Base-by-base conservation (phyloP, 1,140 invertebrate species). In the Protaetia brevitarsis region DNA sequence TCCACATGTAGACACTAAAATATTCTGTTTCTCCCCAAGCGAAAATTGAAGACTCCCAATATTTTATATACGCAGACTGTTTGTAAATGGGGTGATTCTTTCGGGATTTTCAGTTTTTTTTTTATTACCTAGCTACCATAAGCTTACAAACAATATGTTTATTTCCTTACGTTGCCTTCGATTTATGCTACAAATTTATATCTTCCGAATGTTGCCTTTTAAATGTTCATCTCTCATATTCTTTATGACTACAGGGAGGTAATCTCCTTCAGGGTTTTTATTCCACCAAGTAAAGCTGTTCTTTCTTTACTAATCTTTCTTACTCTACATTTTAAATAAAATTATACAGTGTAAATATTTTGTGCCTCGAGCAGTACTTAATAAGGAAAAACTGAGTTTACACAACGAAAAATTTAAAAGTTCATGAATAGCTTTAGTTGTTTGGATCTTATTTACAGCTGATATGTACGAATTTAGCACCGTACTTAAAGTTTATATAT, bases 381-480 rank as follows among this genome's bases (percentile, higher is more conserved):
- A n/a, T n/a, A n/a, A n/a, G n/a, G 11, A 16, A 51, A 51, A 51
- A 23, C 19, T 51, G 6, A 8, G 41, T 5, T 21, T 51, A 51
- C 19, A 23, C 41, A 19, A 23, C 19, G 26, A 51, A 19, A 8
- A 51, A 19, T 51, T 51, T 21, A 51, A 51, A 51, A 34, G 8
- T 34, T 34, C 13, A 34, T 34, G 31, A 34, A 34, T 34, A 51
- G 41, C 26, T 51, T 51, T 23, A 51, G 16, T 8, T 19, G 19
- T 23, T 51, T 51, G 41, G 8, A 51, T 51, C 8, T 51, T 51
- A 51, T 51, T 51, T 51, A 51, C 41, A 23, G 26, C 11, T 51
- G 41, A 51, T 10, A 19, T 13, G 41, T 51, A 51, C 8, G 11
- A 51, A 19, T 19, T 51, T 23, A 23, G 26, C 26, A 23, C 19